These are phyloP conservation scores for Cliona cf. orientalis DNA, from an alignment of 37 sponge, comb jelly and placozoan genomes.

Conservation along the genomic window DNA sequence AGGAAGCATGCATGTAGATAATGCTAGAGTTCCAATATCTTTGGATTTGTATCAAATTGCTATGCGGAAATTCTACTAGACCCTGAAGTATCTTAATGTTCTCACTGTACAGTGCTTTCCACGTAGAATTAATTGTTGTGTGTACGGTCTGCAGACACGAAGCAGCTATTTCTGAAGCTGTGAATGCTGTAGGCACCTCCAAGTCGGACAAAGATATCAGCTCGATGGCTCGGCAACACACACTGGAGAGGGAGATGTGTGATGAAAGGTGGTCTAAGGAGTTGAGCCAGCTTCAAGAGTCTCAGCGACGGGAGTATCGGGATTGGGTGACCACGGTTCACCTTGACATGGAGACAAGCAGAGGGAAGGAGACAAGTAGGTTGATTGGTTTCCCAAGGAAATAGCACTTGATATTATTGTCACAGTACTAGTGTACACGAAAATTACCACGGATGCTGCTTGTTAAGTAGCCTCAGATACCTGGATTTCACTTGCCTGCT, in stretches of 20 bases:
- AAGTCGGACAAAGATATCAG: conserved; percentile 63
- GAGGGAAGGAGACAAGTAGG: background rate
- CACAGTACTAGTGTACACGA: too few species aligned
- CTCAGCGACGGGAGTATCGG: conserved; percentile 77
- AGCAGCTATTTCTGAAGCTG: conserved; percentile 27
- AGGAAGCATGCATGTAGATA: too few species aligned
- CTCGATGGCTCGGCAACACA: conserved; percentile 48
- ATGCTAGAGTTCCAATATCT: too few species aligned
- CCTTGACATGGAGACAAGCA: conserved; percentile 40
- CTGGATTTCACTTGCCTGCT: too few species aligned
- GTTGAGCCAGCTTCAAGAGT: conserved; percentile 55
- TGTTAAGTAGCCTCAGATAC: too few species aligned
- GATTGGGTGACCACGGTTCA: conserved; percentile 73
- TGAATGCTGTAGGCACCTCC: conserved; percentile 17
- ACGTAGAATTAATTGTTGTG: background rate
- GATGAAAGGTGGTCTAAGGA: conserved; percentile 60
- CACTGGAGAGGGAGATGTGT: conserved; percentile 52
- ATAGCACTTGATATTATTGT: too few species aligned
- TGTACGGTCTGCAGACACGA: conserved; percentile 39
- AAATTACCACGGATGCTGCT: too few species aligned
- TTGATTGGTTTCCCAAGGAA: too few species aligned
- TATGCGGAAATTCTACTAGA: too few species aligned
- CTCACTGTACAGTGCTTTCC: too few species aligned
- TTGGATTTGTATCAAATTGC: too few species aligned
- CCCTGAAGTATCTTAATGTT: too few species aligned